Conservation (phyloP, 2,888 invertebrate genomes). For the Xanthia togata region DNA sequence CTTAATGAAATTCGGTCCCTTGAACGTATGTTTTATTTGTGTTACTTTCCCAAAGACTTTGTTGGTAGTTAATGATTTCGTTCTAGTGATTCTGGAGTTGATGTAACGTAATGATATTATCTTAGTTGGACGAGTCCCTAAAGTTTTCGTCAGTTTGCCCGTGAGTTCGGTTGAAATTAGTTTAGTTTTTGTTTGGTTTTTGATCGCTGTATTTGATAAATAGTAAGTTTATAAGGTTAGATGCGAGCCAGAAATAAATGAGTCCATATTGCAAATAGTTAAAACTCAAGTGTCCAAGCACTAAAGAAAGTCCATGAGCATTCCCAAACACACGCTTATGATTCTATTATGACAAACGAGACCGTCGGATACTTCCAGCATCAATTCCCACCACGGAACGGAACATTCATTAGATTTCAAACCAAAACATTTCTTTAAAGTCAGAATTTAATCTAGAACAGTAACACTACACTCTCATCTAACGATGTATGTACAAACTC, state of each 20-base stretch:
- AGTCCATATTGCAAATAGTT: slow-evolving; percentile 9
- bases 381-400: slow-evolving; percentile 34
- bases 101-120: slow-evolving; percentile 63
- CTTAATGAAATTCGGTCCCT: slow-evolving; percentile 61
- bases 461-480: slow-evolving; percentile 61
- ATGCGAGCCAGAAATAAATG: background rate
- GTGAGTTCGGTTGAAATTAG: slow-evolving; percentile 40
- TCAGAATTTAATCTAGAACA: slow-evolving; percentile 61
- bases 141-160: slow-evolving; percentile 50
- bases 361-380: slow-evolving; percentile 21
- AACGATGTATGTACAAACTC: slow-evolving; percentile 58
- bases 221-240: background rate
- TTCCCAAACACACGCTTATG: slow-evolving; percentile 23
- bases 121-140: slow-evolving; percentile 42
- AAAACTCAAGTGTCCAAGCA: slow-evolving; percentile 17
- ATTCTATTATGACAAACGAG: slow-evolving; percentile 48
- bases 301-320: slow-evolving; percentile 8
- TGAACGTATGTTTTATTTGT: slow-evolving; percentile 63
- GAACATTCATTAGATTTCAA: slow-evolving; percentile 57
- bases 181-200: slow-evolving; percentile 42
- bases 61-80: slow-evolving; percentile 60
- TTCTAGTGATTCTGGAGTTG: slow-evolving; percentile 56
- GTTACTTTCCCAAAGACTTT: slow-evolving; percentile 53
- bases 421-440: slow-evolving; percentile 60
- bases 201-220: slow-evolving; percentile 26